These are phyloP conservation scores for Chloroclystis v-ata DNA, from an alignment of 2,888 invertebrate species.

Conservation along the genomic window DNA sequence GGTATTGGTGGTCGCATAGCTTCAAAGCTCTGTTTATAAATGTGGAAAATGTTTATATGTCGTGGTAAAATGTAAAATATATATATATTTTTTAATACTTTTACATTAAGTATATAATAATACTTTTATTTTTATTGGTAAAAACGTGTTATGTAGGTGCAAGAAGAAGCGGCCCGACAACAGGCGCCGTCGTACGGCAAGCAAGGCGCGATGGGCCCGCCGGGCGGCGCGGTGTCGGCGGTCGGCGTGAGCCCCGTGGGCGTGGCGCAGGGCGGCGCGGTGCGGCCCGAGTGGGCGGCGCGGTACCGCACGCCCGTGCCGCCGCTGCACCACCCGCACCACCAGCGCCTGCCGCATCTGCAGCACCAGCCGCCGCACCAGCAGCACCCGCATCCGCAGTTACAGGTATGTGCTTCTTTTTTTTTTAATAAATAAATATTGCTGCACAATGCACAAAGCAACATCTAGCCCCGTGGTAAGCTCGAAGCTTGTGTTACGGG, in stretches of 20 bases:
- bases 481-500: no score
- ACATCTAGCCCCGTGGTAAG: no score
- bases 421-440: no score
- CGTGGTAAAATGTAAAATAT: no score
- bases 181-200: conserved; percentile 92
- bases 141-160: conserved; percentile 82
- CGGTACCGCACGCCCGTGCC: conserved; percentile 86
- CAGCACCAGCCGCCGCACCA: conserved; percentile 48
- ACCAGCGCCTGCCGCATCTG: conserved; percentile 46
- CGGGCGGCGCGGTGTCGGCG: conserved; percentile 47
- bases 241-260: conserved; percentile 50
- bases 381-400: conserved; percentile 54
- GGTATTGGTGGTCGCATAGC: no score
- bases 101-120: no score
- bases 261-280: conserved; percentile 68
- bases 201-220: conserved; percentile 75
- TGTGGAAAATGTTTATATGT: no score
- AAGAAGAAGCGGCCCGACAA: conserved; percentile 94
- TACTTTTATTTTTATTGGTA: no score
- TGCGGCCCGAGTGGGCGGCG: conserved; percentile 80
- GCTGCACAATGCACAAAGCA: no score
- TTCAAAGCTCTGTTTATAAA: no score
- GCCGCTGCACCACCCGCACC: conserved; percentile 58
- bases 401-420: conserved; percentile 29
- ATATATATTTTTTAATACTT: no score